phyloP scores from a whole-genome alignment of 2,113 vertebrate species.

The Hemibagrus wyckioides region DNA sequence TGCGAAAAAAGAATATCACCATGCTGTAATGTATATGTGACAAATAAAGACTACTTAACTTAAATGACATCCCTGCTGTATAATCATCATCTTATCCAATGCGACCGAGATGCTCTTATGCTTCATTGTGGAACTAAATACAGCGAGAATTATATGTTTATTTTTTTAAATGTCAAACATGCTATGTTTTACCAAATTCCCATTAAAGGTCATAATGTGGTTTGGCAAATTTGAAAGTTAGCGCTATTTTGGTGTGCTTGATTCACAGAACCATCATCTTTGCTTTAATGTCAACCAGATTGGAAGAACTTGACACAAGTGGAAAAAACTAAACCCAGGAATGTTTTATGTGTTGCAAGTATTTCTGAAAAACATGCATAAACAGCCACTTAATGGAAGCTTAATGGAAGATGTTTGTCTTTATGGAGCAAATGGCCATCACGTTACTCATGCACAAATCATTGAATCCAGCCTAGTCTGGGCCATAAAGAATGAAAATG shows the following conservation, averaged over 20 bases:
- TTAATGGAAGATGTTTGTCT: conserved; percentile 42
- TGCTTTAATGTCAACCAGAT: conserved; percentile 33
- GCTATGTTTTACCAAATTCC: background rate
- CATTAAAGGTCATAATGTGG: conserved; percentile 22
- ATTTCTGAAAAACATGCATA: conserved; percentile 20
- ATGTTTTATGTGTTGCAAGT: conserved; percentile 28
- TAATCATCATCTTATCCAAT: background rate
- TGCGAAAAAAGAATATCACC: too few species aligned
- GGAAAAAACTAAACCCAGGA: conserved; percentile 13
- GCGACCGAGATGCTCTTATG: background rate
- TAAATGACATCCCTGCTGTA: background rate
- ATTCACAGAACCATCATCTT: conserved; percentile 36
- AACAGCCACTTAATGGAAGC: conserved; percentile 15
- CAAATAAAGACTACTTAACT: too few species aligned
- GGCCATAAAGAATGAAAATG: background rate
- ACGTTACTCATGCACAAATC: conserved; percentile 44
- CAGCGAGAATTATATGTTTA: background rate
- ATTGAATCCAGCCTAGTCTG: conserved; percentile 6
- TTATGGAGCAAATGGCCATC: conserved; percentile 41
- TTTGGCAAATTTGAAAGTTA: conserved; percentile 2
- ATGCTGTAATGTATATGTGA: too few species aligned
- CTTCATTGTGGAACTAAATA: background rate
- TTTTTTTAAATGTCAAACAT: background rate
- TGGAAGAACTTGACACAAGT: background rate
- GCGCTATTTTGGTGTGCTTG: background rate